phyloP scores from a whole-genome alignment of 2,888 invertebrate species.

The Drosophila nigricruria region DNA sequence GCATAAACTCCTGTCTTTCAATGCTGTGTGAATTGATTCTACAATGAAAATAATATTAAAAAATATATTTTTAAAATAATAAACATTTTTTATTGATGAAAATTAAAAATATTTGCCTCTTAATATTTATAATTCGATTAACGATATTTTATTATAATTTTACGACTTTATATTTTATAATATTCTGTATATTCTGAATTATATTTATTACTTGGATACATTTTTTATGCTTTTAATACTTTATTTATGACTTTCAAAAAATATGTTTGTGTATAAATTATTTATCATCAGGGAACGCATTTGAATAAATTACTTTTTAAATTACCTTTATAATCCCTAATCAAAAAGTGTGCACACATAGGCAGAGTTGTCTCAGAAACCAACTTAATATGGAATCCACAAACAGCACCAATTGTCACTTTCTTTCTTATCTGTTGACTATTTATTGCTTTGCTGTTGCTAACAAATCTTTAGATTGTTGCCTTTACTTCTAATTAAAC shows the following conservation, averaged over 20 bases:
- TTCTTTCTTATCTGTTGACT: constrained; percentile 19
- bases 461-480: constrained; percentile 46
- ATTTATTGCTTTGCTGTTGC: constrained; percentile 39
- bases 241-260: background rate
- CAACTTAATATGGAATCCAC: background rate
- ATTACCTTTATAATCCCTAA: background rate
- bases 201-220: background rate
- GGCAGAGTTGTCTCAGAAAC: background rate
- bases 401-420: constrained; percentile 9
- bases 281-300: background rate
- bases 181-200: no score
- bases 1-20: no score
- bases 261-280: background rate
- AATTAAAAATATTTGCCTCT: no score
- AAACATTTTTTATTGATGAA: no score
- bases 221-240: background rate
- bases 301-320: background rate
- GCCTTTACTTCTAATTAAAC: constrained; percentile 36
- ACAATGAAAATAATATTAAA: background rate
- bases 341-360: background rate
- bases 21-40: background rate
- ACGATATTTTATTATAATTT: no score
- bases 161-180: no score
- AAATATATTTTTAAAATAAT: no score
- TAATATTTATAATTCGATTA: no score